Base-by-base conservation (phyloP, 1,140 invertebrate species). In the Drosophila littoralis region DNA sequence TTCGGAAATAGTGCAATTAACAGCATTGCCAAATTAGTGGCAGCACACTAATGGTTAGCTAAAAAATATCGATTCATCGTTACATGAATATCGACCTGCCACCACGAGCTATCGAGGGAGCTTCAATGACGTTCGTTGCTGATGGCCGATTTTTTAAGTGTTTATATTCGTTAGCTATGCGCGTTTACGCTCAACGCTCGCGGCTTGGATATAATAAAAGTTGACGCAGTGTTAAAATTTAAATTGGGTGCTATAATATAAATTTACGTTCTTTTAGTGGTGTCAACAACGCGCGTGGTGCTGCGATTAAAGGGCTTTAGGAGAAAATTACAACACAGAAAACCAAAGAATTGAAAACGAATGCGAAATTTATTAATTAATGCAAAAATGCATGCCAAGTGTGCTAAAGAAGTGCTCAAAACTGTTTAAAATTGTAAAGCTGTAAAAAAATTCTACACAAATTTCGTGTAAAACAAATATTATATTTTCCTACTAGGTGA, bases 401-500 rank as follows among this genome's bases (percentile, higher is more conserved):
- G 32, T 61, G 43, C 45, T 43, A 12, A 36, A 35, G 50, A 75
- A 60, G 57, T 71, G 60, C 13, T 17, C 12, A 35, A 22, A 60
- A 75, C 40, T 64, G 22, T 28, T 57, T 48, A 12, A 48, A 43
- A 50, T 54, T 32, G 13, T 40, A 68, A 52, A 36, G 2, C 35
- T 45, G 9, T 43, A 50, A 33, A 51, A 51, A 33, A 59, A 8
- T 42, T 48, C 13, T 50, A 40, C 46, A 66, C 50, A 70, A 60
- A 71, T 77, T 72, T 59, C 45, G 64, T 66, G 40, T 35, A 76
- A 73, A 77, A 54, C 51, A 65, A 70, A 80, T 70, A 74, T 50
- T 51, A 71, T 79, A 74, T 79, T 77, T 82, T 86, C 65, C 22
- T 77, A 88, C 79, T 71, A 67, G 79, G 84, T 86, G 79, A 88